Percentiles rank a stretch among this genome's conserved stretches.
Evolutionary conservation across 2,888 invertebrate genomes (phyloP).

Genomic region (Drosophila birchii): DNA sequence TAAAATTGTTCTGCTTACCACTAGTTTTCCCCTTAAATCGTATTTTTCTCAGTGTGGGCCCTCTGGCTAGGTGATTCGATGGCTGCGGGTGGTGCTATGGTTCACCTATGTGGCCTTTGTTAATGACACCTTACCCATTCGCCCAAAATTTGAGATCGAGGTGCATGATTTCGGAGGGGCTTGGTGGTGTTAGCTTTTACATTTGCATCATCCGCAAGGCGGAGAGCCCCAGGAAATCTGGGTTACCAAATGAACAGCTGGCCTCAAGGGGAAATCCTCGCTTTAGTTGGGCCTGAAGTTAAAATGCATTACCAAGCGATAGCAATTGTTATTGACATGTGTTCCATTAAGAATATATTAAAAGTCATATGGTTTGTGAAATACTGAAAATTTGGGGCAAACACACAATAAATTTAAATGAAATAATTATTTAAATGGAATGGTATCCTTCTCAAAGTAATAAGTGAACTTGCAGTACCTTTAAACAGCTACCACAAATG

Average conservation of each 20-base stretch:
- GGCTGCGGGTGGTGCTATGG: slow-evolving; percentile 15
- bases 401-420: not conserved
- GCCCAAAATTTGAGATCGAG: not conserved
- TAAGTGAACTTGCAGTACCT: not conserved
- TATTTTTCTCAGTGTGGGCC: not conserved
- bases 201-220: slow-evolving; percentile 22
- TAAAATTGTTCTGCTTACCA: too few species aligned
- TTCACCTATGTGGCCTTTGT: slow-evolving; percentile 38
- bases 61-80: slow-evolving; percentile 5
- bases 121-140: slow-evolving; percentile 59
- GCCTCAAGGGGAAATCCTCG: too few species aligned
- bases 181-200: slow-evolving; percentile 14
- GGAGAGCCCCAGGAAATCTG: slow-evolving; percentile 5
- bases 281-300: not conserved
- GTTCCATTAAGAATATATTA: not conserved
- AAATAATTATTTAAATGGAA: not conserved
- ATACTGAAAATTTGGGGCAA: not conserved
- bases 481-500: not conserved
- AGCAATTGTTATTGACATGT: not conserved
- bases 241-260: slow-evolving; percentile 6
- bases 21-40: not conserved
- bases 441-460: too few species aligned
- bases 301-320: not conserved
- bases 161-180: slow-evolving; percentile 6
- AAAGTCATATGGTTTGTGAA: not conserved